Conservation (phyloP, 2,113 vertebrate genomes). For the Psittacara wagleri region DNA sequence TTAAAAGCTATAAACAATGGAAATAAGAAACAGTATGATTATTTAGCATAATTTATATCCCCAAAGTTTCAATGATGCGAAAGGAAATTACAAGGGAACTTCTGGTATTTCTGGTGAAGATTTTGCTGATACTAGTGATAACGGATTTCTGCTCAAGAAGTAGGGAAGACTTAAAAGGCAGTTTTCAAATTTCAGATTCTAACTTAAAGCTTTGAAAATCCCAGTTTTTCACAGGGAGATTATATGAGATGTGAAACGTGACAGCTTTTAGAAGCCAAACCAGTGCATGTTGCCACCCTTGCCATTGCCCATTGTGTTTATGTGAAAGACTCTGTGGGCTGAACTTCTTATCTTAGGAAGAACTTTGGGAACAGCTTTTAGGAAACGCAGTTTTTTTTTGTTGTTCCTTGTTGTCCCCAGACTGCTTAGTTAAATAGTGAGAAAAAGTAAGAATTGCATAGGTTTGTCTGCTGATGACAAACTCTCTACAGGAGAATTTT, state of each 20-base stretch:
- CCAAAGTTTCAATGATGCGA: background rate
- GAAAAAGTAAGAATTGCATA: background rate
- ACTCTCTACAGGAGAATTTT: background rate
- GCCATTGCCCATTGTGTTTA: background rate
- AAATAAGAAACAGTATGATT: background rate
- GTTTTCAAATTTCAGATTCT: slow-evolving; percentile 54
- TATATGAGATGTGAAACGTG: slow-evolving; percentile 22
- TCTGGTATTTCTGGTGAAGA: background rate
- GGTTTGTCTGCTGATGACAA: background rate
- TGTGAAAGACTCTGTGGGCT: background rate
- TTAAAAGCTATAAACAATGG: background rate
- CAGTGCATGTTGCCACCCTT: background rate
- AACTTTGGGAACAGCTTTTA: background rate
- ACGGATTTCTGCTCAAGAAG: slow-evolving; percentile 25
- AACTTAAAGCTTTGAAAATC: slow-evolving; percentile 37
- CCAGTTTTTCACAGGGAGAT: background rate
- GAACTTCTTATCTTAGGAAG: background rate
- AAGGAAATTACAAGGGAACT: background rate
- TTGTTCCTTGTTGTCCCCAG: background rate
- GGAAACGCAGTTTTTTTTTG: background rate
- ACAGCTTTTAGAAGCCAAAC: slow-evolving; percentile 41
- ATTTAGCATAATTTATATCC: background rate
- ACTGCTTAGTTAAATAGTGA: background rate
- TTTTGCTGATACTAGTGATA: background rate
- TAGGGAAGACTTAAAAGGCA: slow-evolving; percentile 51